Percentiles rank a stretch among this genome's conserved stretches.
Conservation (phyloP, 2,888 invertebrate species). For the Pheosia tremula region DNA sequence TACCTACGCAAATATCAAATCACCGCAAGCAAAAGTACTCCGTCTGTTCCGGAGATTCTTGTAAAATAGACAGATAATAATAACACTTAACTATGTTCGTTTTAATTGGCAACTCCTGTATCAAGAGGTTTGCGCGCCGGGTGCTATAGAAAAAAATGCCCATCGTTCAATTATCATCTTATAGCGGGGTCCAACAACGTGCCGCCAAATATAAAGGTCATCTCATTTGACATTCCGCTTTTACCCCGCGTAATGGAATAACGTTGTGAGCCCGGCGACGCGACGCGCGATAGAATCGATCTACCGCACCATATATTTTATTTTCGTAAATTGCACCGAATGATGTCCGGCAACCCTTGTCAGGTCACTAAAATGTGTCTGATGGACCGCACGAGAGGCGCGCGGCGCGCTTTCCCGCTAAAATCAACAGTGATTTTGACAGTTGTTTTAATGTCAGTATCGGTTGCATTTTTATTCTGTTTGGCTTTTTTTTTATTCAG, state of each 20-base stretch:
- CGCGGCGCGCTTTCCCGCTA: constrained; percentile 26
- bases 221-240: constrained; percentile 74
- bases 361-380: constrained; percentile 60
- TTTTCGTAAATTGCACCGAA: constrained; percentile 75
- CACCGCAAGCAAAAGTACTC: too few relatives aligned
- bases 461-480: not conserved
- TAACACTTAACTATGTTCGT: too few relatives aligned
- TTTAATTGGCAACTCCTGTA: too few relatives aligned
- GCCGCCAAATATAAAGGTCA: constrained; percentile 68
- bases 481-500: constrained; percentile 2
- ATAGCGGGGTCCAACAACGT: constrained; percentile 43
- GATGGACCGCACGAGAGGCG: constrained; percentile 29
- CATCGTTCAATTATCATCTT: constrained; percentile 52
- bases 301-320: constrained; percentile 68
- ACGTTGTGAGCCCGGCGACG: constrained; percentile 64
- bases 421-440: constrained; percentile 40
- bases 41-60: too few relatives aligned
- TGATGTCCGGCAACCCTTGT: constrained; percentile 73
- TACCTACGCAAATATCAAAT: too few relatives aligned
- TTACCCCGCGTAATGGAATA: constrained; percentile 77
- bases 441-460: constrained; percentile 36
- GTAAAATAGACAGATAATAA: too few relatives aligned
- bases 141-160: constrained; percentile 39
- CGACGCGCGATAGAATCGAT: constrained; percentile 66
- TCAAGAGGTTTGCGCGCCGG: too few relatives aligned